Base-by-base conservation (phyloP, 2,888 invertebrate species). In the Oxycera nigricornis region DNA sequence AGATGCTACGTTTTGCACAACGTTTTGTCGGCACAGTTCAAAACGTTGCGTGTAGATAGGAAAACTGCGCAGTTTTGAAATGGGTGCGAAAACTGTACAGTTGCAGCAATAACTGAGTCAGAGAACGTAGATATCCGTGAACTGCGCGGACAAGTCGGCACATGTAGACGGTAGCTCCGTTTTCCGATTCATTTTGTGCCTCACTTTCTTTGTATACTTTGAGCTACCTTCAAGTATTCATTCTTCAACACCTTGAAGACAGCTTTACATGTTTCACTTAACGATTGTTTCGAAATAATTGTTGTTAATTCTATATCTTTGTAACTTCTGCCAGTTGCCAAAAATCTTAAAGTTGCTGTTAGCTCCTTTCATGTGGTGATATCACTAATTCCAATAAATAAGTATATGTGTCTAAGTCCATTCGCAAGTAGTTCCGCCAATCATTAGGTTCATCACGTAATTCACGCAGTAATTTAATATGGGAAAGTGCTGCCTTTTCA, bases 261-360 rank as follows among this genome's bases (percentile, higher is more conserved):
- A 28, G 67, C 67, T 26, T 50, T 24, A 28, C 46, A 68, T 24
- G 46, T 68, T 68, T 68, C 67, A 2, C 46, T 24, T 28, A 68
- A 68, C 3, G 50, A 41, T 68, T 68, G 67, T 1, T 41, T 50
- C 2, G 67, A 68, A 14, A 68, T 50, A 50, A 20, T 28, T 14
- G 41, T 50, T 24, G 67, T 35, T 2, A 20, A 17, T 20, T 65
- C n/a, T 22, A 65, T 14, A 1, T 65, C 2, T 22, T 65, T 26
- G 20, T 39, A 35, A 2, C 39, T 39, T 17, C 65, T 2, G 20
- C 65, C 65, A 9, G 65, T 65, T 39, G 65, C 65, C n/a, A 65
- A 20, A n/a, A 65, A 31, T 24, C 65, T 35, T 2, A n/a, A n/a
- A n/a, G n/a, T 65, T 39, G 65, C 2, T 35, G 39, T 39, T 4